phyloP scores from a whole-genome alignment of 2,797 vertebrate genomes.

The Fringilla coelebs region DNA sequence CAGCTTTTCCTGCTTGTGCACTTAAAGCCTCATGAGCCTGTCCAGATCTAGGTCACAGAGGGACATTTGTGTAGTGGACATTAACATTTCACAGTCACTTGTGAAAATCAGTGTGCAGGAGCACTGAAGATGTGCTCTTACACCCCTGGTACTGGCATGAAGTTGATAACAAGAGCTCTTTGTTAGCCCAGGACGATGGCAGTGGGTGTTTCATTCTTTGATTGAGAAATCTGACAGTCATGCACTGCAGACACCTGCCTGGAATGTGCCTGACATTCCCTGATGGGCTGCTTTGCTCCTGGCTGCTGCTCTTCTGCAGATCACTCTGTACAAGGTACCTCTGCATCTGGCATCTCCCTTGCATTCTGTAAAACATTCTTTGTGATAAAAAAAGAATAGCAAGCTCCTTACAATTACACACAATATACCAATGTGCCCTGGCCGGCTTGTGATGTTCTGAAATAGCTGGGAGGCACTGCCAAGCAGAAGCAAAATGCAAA shows the following conservation, averaged over 20 bases:
- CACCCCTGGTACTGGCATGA: background rate
- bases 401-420: background rate
- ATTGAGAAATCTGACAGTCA: background rate
- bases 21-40: background rate
- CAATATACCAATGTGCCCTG: background rate
- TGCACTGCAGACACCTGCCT: background rate
- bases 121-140: background rate
- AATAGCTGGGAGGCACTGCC: conserved; percentile 1
- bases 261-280: background rate
- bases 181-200: background rate
- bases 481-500: conserved; percentile 10
- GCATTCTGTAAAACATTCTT: background rate
- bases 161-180: background rate
- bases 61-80: background rate
- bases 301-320: background rate
- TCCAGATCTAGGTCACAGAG: background rate
- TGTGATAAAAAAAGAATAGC: background rate
- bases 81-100: background rate
- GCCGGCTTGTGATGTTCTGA: conserved; percentile 2
- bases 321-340: background rate
- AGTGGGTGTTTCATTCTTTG: rapidly evolving
- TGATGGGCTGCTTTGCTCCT: background rate
- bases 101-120: background rate
- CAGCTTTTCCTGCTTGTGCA: background rate
- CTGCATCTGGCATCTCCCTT: background rate